phyloP scores from a whole-genome alignment of 2,113 vertebrate species.

The Cephalopholis sonnerati region DNA sequence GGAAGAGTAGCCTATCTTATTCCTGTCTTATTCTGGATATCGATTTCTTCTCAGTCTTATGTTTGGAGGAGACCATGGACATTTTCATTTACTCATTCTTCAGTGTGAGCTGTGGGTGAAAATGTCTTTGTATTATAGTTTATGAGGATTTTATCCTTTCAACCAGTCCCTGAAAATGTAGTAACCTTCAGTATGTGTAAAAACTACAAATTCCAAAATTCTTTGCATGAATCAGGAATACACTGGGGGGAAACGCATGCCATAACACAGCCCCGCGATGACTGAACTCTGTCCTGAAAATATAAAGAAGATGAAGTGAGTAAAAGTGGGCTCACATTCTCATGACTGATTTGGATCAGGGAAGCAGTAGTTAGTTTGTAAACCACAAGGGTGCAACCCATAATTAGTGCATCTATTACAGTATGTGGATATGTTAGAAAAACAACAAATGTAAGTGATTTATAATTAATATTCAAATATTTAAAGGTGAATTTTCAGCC shows the following conservation, averaged over 20 bases:
- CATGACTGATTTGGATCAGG: not conserved
- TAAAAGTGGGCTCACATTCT: not conserved
- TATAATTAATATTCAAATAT: not conserved
- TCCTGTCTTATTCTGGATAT: not conserved
- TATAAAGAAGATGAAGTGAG: not conserved
- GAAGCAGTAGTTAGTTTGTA: not conserved
- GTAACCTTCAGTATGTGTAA: not conserved
- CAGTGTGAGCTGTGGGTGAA: not conserved
- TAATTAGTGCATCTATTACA: no score
- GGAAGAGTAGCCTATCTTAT: not conserved
- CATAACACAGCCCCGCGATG: conserved; percentile 1
- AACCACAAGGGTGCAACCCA: not conserved
- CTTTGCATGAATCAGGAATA: not conserved
- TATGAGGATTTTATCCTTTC: not conserved
- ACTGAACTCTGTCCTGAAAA: not conserved
- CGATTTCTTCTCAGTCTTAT: not conserved
- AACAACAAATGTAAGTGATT: not conserved
- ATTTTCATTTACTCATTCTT: not conserved
- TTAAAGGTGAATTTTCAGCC: not conserved
- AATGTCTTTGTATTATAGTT: not conserved
- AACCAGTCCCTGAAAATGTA: not conserved
- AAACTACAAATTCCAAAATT: not conserved
- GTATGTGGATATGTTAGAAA: not conserved
- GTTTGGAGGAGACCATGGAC: no score
- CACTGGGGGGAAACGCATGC: not conserved